Conservation (phyloP, 2,113 vertebrate species). For the Saccopteryx bilineata region DNA sequence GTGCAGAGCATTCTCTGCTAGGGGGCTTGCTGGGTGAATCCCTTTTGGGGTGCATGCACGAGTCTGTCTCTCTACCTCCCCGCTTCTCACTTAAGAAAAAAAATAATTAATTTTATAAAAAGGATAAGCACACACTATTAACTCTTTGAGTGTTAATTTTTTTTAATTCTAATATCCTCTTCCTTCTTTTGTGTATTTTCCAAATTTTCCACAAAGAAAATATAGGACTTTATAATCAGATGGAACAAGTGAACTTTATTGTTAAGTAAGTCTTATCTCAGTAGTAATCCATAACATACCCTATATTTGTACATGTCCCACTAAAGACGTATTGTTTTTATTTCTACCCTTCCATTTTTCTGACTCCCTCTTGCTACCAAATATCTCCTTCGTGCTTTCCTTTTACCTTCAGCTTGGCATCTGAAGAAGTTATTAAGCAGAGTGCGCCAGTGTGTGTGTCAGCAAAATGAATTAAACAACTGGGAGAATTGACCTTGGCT, state of each 20-base stretch:
- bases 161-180: background rate
- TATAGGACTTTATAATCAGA: background rate
- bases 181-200: background rate
- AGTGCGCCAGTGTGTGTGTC: slow-evolving; percentile 54
- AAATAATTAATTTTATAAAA: too few species aligned
- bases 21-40: too few species aligned
- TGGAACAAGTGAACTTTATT: background rate
- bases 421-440: slow-evolving; percentile 56
- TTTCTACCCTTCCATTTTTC: slow-evolving; percentile 65
- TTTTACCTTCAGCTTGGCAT: slow-evolving; percentile 66
- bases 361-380: slow-evolving; percentile 61
- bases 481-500: slow-evolving; percentile 71
- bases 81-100: too few species aligned
- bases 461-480: slow-evolving; percentile 78
- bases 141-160: background rate
- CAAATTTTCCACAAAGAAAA: slow-evolving; percentile 55
- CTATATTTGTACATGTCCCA: background rate
- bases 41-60: too few species aligned
- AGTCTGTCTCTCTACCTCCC: too few species aligned
- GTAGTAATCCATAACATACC: slow-evolving; percentile 10
- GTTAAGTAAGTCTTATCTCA: slow-evolving; percentile 40
- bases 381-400: slow-evolving; percentile 71
- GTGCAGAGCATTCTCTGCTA: too few species aligned
- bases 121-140: background rate
- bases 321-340: slow-evolving; percentile 56